Evolutionary conservation across 1,140 invertebrate species (phyloP).

Genomic region (Nomia melanderi): DNA sequence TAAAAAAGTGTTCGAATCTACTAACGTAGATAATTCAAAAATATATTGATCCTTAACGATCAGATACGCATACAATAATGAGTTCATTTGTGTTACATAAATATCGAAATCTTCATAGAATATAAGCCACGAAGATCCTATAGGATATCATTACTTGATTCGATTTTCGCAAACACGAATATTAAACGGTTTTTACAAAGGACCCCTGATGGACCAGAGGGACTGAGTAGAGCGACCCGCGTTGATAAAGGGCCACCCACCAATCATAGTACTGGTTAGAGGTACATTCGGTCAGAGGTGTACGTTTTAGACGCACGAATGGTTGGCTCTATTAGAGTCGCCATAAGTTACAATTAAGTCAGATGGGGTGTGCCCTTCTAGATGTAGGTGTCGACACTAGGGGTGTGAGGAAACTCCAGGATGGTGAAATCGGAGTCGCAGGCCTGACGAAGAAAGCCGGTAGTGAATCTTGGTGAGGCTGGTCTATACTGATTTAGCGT

Average conservation of each 20-base stretch:
- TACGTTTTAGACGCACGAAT: conserved; percentile 49
- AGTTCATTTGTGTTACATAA: too few species aligned
- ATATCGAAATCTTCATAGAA: too few species aligned
- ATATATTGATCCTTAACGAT: too few species aligned
- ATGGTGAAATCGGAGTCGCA: conserved; percentile 33
- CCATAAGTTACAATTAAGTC: conserved; percentile 79
- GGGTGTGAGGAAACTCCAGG: conserved; percentile 42
- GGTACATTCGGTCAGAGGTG: conserved; percentile 44
- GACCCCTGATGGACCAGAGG: background rate
- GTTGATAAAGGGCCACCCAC: conserved; percentile 31
- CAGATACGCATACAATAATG: too few species aligned
- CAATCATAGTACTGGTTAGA: conserved; percentile 37
- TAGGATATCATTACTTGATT: background rate
- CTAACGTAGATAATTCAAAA: too few species aligned
- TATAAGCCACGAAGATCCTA: too few species aligned
- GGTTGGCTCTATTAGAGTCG: conserved; percentile 69
- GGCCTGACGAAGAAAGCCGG: conserved; percentile 19
- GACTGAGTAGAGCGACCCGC: background rate
- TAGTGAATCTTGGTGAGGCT: conserved; percentile 20
- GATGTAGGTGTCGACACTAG: conserved; percentile 60
- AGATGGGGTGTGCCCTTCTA: conserved; percentile 66
- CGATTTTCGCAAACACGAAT: background rate
- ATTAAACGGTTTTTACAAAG: background rate
- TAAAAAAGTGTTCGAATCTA: too few species aligned
- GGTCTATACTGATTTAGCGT: conserved; percentile 75